Base-by-base conservation (phyloP, 2,888 invertebrate species). In the Sinodicranocentrus sp. region DNA sequence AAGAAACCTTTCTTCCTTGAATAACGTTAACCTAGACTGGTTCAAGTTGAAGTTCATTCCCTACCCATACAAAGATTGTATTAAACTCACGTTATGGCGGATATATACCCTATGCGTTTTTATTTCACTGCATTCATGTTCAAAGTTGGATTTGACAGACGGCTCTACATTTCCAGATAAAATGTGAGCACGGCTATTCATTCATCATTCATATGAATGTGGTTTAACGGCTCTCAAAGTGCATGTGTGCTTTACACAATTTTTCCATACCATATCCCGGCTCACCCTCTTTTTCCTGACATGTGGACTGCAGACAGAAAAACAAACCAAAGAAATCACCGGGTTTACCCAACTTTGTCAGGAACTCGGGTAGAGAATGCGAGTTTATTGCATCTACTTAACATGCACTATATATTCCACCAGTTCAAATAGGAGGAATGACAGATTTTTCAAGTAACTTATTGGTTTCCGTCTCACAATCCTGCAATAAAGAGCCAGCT, bases 181-280 rank as follows among this genome's bases (percentile, higher is more conserved):
- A 44, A 61, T 61, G 44, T 19, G 48, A 48, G 52, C 52, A n/a
- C 33, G 65, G 70, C 19, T 26, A 59, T 78, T 78, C 70, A 70
- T 61, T 78, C 70, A 78, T 77, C 67, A 77, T 77, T 77, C 65
- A 77, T 67, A 70, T 21, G 67, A 44, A 44, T 43, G 17, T 43
- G 67, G 21, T 23, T 2, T 26, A 25, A 15, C 2, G 10, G 39
- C 39, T 13, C 39, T n/a, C n/a, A n/a, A n/a, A n/a, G n/a, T n/a
- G n/a, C 15, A 48, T 48, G n/a, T 10, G 48, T 48, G 48, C 48
- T 13, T 33, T n/a, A n/a, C n/a, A 48, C 48, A 48, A 10, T 48
- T 48, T 10, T 48, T 48, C 15, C 15, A 5, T 48, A 48, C 48
- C 61, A 13, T 61, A 19, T 2, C 28, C 33, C 61, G 33, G 61